These are phyloP conservation scores for Pangasius krempfi DNA, from an alignment of 2,797 vertebrate species.

Conservation along the genomic window DNA sequence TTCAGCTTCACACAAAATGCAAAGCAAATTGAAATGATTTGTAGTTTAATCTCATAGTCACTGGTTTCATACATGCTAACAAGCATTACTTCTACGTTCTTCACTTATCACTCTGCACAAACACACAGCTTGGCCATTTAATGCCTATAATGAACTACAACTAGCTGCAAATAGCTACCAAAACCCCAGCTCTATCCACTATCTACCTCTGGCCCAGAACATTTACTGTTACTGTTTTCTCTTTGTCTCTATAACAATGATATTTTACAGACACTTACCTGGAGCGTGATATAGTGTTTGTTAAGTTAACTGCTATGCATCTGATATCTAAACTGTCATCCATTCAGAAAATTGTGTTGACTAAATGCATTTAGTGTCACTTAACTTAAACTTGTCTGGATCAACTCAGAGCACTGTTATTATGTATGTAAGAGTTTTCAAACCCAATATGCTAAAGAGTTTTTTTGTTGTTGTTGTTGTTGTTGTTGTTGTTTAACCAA, in stretches of 20 bases:
- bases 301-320: not conserved
- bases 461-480: not conserved
- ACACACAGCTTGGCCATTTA: not conserved
- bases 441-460: not conserved
- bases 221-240: not conserved
- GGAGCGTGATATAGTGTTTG: not conserved
- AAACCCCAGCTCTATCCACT: not conserved
- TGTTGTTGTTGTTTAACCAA: not conserved
- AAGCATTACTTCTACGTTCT: not conserved
- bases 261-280: not conserved
- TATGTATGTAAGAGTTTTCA: not conserved
- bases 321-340: not conserved
- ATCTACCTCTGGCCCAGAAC: not conserved
- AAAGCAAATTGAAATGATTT: not conserved
- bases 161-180: not conserved
- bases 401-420: not conserved
- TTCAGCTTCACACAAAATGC: not conserved
- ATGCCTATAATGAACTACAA: not conserved
- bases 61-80: not conserved
- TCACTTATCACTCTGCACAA: not conserved
- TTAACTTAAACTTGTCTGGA: not conserved
- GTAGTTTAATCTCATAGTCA: not conserved
- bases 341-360: not conserved
- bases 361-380: not conserved
- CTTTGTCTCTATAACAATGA: not conserved